Evolutionary conservation across 2,113 vertebrate genomes (phyloP), one percentile per base, ranked within the genome.

Genomic region (Triplophysa tibetana): DNA sequence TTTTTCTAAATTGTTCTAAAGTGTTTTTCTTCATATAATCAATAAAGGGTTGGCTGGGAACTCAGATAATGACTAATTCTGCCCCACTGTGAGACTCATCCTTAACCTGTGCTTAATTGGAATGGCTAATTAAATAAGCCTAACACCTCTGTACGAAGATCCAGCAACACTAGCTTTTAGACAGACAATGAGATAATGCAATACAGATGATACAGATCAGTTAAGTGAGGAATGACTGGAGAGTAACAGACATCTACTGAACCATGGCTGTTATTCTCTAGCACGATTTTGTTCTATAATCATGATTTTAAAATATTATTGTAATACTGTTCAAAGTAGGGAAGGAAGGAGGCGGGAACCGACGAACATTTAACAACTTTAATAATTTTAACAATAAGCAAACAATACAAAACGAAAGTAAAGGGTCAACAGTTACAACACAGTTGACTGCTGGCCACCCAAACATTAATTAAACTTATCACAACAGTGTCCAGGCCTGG

Each of bases 171-270:
- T 24, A 33, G 41, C 9, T 24, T 26, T n/a, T 17, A 29, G 24
- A 75, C 14, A 75, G 70, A 81, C 62, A 58, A 80, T 50, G 62
- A 64, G 68, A 72, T 79, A 54, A 79, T 79, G 41, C 17, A 79
- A 79, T 33, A 38, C 12, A 62, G 17, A 17, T 61, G 58, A 79
- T 52, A 72, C 29, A 54, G 43, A 52, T 21, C 33, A 60, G 33
- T 58, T 70, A 24, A 72, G 23, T 38, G 60, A 64, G 8, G 58
- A n/a, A 63, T 41, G 43, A 72, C 67, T 8, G 7, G 48, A 78
- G 38, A 72, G 12, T 24, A 63, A 73, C 19, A n/a, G 43, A 52
- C 56, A 50, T 24, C 26, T 12, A 33, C 21, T 13, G 21, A 26
- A 65, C 19, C 21, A 50, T 9, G 19, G n/a, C 7, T 19, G 13